Conservation (phyloP, 2,797 vertebrate species). For the Mus caroli region DNA sequence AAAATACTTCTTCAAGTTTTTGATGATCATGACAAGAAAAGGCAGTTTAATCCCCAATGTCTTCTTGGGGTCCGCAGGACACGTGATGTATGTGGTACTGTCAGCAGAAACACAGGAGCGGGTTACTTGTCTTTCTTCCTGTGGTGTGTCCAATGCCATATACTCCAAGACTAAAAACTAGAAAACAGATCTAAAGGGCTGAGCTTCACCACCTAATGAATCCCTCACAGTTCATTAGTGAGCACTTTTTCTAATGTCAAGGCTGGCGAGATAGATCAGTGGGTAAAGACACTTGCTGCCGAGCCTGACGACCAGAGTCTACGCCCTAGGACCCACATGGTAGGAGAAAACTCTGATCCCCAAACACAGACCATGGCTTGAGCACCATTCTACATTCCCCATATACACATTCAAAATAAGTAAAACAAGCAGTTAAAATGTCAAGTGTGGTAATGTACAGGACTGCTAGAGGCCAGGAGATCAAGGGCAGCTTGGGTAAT, state of each 20-base stretch:
- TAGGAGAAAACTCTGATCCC: neutral
- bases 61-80: constrained; percentile 98
- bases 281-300: neutral
- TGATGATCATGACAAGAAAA: constrained; percentile 99
- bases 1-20: constrained; percentile 99
- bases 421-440: neutral
- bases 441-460: neutral
- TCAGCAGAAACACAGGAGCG: constrained; percentile 66
- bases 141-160: neutral
- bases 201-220: neutral
- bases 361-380: neutral
- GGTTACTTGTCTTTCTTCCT: neutral
- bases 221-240: neutral
- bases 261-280: neutral
- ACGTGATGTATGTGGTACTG: constrained; percentile 98
- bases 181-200: constrained; percentile 14
- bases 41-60: constrained; percentile 98
- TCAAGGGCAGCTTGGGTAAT: neutral
- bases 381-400: neutral
- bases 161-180: neutral
- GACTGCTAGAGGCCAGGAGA: neutral
- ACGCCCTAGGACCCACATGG: neutral
- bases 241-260: neutral
- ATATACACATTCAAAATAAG: neutral
- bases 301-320: neutral